Evolutionary conservation across 2,797 vertebrate species (phyloP).

Genomic region (Acrossocheilus wenchowensis): DNA sequence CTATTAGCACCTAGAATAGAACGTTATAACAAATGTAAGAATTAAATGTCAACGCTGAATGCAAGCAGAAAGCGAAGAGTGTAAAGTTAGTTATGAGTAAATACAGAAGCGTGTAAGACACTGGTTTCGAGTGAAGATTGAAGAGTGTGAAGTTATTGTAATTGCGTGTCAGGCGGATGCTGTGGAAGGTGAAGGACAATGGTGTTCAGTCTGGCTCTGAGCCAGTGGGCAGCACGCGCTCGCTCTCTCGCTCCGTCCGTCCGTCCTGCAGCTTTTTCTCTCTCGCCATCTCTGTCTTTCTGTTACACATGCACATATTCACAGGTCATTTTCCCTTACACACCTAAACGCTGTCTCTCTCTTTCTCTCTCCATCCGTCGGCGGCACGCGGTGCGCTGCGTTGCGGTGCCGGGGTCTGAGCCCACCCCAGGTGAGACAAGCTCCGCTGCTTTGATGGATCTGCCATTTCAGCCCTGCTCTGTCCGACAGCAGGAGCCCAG

Average conservation of each 20-base stretch:
- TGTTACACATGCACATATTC: conserved; percentile 54
- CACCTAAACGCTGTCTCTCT: conserved; percentile 46
- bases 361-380: conserved; percentile 56
- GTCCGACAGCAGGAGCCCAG: conserved; percentile 75
- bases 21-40: not conserved
- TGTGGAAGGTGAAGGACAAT: conserved; percentile 77
- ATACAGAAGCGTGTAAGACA: conserved; percentile 19
- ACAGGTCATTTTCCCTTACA: conserved; percentile 53
- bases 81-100: conserved; percentile 4
- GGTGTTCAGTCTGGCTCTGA: conserved; percentile 72
- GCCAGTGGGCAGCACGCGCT: conserved; percentile 72
- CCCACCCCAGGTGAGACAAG: conserved; percentile 79
- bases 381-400: conserved; percentile 60
- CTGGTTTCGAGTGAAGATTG: conserved; percentile 34
- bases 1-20: not conserved
- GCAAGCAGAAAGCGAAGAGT: not conserved
- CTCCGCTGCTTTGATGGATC: conserved; percentile 80
- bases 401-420: conserved; percentile 68
- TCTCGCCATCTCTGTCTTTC: conserved; percentile 39
- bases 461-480: conserved; percentile 76
- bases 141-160: conserved; percentile 72
- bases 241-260: conserved; percentile 32
- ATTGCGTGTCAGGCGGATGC: conserved; percentile 75
- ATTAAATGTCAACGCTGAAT: not conserved
- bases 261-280: conserved; percentile 37